Evolutionary conservation across 2,113 vertebrate genomes (phyloP).

Genomic region (Nycticebus coucang): DNA sequence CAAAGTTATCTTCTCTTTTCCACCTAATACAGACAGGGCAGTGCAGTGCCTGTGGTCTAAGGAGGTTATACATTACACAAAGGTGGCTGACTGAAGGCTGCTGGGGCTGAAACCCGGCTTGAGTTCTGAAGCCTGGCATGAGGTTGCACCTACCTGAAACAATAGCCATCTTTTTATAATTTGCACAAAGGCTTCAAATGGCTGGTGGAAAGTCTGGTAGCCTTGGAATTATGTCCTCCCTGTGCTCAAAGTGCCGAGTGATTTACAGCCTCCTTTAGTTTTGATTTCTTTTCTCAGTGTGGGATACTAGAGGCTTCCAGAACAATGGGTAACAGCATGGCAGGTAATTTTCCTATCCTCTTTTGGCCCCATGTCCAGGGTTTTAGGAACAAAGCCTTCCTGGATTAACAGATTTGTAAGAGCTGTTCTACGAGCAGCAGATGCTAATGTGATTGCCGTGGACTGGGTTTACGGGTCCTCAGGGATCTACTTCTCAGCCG

Average conservation of each 20-base stretch:
- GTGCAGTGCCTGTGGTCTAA: neutral
- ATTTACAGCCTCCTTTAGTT: neutral
- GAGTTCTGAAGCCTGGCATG: neutral
- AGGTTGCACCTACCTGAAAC: neutral
- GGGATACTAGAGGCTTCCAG: neutral
- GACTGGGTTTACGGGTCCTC: constrained; percentile 94
- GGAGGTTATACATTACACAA: neutral
- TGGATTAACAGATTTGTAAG: constrained; percentile 90
- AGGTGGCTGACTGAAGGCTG: neutral
- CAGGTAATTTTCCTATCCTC: constrained; percentile 40
- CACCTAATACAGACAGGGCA: neutral
- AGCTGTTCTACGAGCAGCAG: constrained; percentile 84
- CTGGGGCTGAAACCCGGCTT: neutral
- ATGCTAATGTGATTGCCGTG: constrained; percentile 91
- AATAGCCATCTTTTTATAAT: neutral
- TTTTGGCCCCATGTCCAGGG: constrained; percentile 81
- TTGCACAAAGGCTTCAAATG: neutral
- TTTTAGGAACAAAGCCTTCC: constrained; percentile 91
- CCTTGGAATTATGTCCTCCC: neutral
- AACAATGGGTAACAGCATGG: neutral
- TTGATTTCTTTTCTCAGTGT: neutral
- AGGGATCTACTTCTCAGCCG: constrained; percentile 89
- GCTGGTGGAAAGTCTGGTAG: neutral
- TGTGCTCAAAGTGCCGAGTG: neutral
- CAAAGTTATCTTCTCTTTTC: neutral